A percentile compares a stretch with the other conserved stretches of the same genome.
Evolutionary conservation across 2,113 vertebrate species (phyloP).

Genomic region (Leptobrachium ailaonicum): DNA sequence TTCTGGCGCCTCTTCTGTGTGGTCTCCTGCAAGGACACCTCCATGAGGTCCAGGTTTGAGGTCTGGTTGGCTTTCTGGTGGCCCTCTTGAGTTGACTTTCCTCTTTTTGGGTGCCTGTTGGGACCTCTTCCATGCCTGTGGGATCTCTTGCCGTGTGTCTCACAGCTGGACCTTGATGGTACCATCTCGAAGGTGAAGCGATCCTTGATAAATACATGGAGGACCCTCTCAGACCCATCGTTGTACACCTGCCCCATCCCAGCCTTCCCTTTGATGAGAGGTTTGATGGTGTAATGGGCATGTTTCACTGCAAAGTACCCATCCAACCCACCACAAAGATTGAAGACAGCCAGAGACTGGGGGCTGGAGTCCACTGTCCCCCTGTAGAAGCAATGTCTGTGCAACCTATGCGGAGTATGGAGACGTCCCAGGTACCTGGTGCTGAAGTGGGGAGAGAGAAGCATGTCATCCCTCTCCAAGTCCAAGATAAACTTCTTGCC

Average conservation of each 20-base stretch:
- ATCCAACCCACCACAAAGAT: conserved; percentile 82
- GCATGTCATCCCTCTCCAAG: conserved; percentile 79
- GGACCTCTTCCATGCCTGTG: conserved; percentile 28
- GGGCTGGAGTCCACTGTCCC: conserved; percentile 85
- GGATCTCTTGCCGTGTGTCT: conserved; percentile 55
- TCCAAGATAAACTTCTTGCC: conserved; percentile 85
- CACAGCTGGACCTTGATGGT: conserved; percentile 64
- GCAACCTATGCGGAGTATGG: conserved; percentile 52
- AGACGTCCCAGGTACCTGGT: conserved; percentile 58
- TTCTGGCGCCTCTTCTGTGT: conserved; percentile 62
- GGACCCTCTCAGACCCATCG: conserved; percentile 65
- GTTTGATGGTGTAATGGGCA: conserved; percentile 80
- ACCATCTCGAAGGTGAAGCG: conserved; percentile 82
- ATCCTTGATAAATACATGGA: conserved; percentile 79
- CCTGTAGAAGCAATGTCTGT: conserved; percentile 77
- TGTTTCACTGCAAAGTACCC: conserved; percentile 87
- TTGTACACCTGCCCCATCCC: conserved; percentile 65
- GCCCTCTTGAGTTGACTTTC: conserved; percentile 40
- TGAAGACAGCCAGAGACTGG: conserved; percentile 85
- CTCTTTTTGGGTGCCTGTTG: background rate
- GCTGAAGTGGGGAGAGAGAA: conserved; percentile 65
- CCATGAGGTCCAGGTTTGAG: background rate
- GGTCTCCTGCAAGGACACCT: background rate
- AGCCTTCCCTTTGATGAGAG: conserved; percentile 65
- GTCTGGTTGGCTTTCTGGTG: conserved; percentile 19